A percentile compares a stretch with the other conserved stretches of the same genome.
Conservation (phyloP, 2,797 vertebrate species). For the Sebastes reedi region DNA sequence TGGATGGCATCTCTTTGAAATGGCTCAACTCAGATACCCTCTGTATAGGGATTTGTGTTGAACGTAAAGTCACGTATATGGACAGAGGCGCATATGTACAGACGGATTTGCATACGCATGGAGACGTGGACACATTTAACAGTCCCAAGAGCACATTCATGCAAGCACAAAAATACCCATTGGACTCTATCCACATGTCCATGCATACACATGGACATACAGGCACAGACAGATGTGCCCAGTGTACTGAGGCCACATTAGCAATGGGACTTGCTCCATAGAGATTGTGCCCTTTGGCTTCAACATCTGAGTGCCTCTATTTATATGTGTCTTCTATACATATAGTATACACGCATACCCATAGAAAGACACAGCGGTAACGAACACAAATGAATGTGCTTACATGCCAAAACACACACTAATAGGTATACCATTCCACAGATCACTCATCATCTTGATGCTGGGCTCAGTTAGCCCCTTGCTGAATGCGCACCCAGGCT, state of each 20-base stretch:
- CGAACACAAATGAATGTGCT: not conserved
- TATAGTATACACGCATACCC: not conserved
- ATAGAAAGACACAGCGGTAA: not conserved
- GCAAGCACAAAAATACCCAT: not conserved
- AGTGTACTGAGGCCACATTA: slow-evolving; percentile 36
- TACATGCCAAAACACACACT: not conserved
- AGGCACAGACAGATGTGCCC: slow-evolving; percentile 19
- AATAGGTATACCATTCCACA: not conserved
- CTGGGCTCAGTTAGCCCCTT: slow-evolving; percentile 4
- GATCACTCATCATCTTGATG: slow-evolving; percentile 1
- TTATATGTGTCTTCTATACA: slow-evolving; percentile 11
- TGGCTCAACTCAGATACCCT: not conserved
- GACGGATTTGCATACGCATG: not conserved
- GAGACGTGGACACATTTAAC: not conserved
- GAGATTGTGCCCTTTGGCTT: slow-evolving; percentile 38
- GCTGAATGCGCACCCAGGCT: slow-evolving; percentile 12
- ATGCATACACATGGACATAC: not conserved
- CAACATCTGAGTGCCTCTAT: slow-evolving; percentile 45
- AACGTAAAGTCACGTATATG: not conserved
- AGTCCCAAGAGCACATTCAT: not conserved
- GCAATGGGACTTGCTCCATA: slow-evolving; percentile 28
- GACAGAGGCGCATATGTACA: not conserved
- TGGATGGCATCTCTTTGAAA: slow-evolving; percentile 22
- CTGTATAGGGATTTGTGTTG: not conserved
- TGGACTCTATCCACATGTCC: not conserved